Evolutionary conservation across 2,888 invertebrate species (phyloP), one percentile per base, ranked within the genome.

Genomic region (Meliscaeva auricollis): DNA sequence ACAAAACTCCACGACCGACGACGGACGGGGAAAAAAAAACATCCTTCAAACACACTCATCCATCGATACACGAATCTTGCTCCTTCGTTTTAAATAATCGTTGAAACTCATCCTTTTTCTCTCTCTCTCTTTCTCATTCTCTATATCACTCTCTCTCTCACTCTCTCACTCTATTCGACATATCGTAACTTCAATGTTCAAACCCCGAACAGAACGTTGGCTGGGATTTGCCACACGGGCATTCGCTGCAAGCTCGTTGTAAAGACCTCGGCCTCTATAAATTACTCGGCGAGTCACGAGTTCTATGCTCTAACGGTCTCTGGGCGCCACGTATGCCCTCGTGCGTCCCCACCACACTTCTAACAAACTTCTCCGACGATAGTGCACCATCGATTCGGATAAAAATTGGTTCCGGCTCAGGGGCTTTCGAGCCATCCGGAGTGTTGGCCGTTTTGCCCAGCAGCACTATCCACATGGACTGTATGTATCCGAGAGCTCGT

Each of bases 341-440:
- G 83, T 97, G 97, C 90, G 95, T 96, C 38, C 96, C 97, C n/a
- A 97, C 97, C 32, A 96, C 96, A 1, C 93, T 96, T 46, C 93
- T 97, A 87, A 96, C 97, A 48, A 97, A 97, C 92, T 97, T 96
- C 91, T 96, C 97, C 89, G 97, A 96, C 88, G 96, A 96, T 89
- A 96, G 96, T 46, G 97, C 97, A 0, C 97, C 97, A 5, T 96
- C 96, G 11, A 95, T 97, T 84, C 93, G 96, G 70, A 95, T 96
- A 88, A 94, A 95, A 88, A 94, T 96, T 79, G 95, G 96, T 13
- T 94, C 95, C 50, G 97, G 97, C 1, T 96, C 96, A 0, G 96
- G 96, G 20, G 95, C 96, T 3, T 96, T 96, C 68, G 96, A 96
- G 89, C 95, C 96, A 0, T 94, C 95, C 0, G 97, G 97, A 11